Base-by-base conservation (phyloP, 2,888 invertebrate genomes). In the Cantharis flavilabris region DNA sequence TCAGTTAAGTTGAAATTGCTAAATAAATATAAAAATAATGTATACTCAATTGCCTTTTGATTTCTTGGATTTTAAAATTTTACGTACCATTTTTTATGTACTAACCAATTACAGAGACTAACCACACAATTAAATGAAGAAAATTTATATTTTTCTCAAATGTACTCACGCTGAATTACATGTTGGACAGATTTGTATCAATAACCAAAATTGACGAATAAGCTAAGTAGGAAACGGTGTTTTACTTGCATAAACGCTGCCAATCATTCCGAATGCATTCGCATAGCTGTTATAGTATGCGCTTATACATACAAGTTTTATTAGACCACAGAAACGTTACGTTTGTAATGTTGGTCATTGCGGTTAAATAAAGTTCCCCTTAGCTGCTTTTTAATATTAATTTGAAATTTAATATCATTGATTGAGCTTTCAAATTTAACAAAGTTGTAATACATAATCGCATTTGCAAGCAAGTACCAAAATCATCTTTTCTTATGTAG, bases 181-280 rank as follows among this genome's bases (percentile, higher is more conserved):
- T 69, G 49, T 26, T 64, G 62, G 11, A 14, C 62, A 28, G 20
- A 30, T 16, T 62, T 16, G 71, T 33, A 75, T 69, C 63, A 26
- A 23, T 67, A 63, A 18, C 71, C 70, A 23, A 71, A 72, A 20
- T 69, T 69, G 30, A 69, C 20, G 72, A 75, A 62, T 69, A 65
- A 64, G 16, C 77, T 77, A 74, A 77, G 77, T 77, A 77, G 75
- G 72, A 73, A 77, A 75, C 75, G 63, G 70, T 77, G 77, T 77
- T 77, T 70, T 26, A 11, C 26, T 30, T 74, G 65, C 69, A 77
- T 70, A 67, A 72, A 75, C 72, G 70, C 65, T 75, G 75, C 72
- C 75, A 75, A 75, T 75, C 77, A 30, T 30, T 30, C 10, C 10
- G 72, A 77, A 77, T 75, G 74, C 75, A 77, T 77, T 77, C 71